Base-by-base conservation (phyloP, 1,140 invertebrate genomes). In the Achroia grisella region DNA sequence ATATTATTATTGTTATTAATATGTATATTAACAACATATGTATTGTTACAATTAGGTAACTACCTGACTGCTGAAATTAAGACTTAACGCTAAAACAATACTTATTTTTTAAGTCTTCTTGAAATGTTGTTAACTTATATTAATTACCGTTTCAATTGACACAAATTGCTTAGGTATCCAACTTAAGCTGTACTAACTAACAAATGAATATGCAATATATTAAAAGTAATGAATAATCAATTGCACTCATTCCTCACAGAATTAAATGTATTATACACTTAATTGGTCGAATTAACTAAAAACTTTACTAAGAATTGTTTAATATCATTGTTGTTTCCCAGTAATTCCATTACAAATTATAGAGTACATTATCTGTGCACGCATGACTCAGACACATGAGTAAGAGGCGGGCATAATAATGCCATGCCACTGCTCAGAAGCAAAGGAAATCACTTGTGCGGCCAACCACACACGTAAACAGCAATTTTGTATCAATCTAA, bases 401-500 rank as follows among this genome's bases (percentile, higher is more conserved):
- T 72, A 68, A 71, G 50, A 45, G 52, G 33, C 29, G 44, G 13
- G 28, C 28, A 58, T 59, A 58, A 58, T 56, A 55, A 41, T 55
- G 45, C 42, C 39, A 41, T 55, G 45, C 42, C 39, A 44, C 49
- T 23, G 17, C 17, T 23, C 17, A 6, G 17, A 23, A 23, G 17
- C 44, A 51, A 44, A 69, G 54, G 62, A 71, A 72, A 73, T 67
- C 64, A 70, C 47, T 62, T 62, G 46, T 62, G 71, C 62, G 71
- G 64, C 52, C 46, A 68, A 67, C 71, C 73, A 73, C 73, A 79
- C 73, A 68, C 69, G 72, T 69, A 81, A 75, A 78, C 64, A 75
- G 60, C 66, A 72, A 77, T 77, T 56, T 75, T 64, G 56, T 62
- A 69, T 71, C 67, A 73, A 78, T 75, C 60, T 56, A 57, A 62